phyloP scores from a whole-genome alignment of 2,888 invertebrate species.

The Thymelicus acteon region DNA sequence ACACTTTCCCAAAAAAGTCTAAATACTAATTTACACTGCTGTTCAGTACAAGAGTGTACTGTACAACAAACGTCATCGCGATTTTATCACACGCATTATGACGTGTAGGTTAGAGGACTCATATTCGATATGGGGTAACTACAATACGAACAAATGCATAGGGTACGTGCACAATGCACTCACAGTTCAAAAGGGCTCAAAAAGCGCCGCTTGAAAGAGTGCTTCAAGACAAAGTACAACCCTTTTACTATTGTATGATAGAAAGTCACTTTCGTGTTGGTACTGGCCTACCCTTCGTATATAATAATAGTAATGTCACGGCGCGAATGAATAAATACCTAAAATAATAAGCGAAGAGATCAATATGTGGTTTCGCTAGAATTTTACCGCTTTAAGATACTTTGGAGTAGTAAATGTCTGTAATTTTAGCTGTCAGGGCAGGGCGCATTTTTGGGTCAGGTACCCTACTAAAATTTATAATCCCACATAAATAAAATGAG shows the following conservation, averaged over 20 bases:
- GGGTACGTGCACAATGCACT: constrained; percentile 36
- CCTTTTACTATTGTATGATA: constrained; percentile 35
- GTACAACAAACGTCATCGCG: not conserved
- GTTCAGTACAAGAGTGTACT: not conserved
- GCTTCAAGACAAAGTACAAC: constrained; percentile 36
- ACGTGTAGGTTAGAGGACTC: constrained; percentile 21
- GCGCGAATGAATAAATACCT: not conserved
- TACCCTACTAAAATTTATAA: no score
- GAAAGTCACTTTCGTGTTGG: constrained; percentile 34
- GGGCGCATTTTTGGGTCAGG: no score
- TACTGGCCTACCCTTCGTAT: constrained; percentile 15
- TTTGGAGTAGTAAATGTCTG: no score
- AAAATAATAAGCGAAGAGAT: not conserved
- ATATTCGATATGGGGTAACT: constrained; percentile 28
- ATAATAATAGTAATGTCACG: constrained; percentile 34
- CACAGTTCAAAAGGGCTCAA: constrained; percentile 32
- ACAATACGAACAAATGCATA: constrained; percentile 35
- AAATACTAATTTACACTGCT: no score
- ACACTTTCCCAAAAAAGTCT: no score
- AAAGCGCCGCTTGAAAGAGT: constrained; percentile 33
- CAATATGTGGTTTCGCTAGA: no score
- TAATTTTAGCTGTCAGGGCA: no score
- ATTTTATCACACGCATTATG: constrained; percentile 25
- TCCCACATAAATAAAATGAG: no score
- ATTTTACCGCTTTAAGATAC: no score